A percentile compares a stretch with the other conserved stretches of the same genome.
Conservation (phyloP, 2,113 vertebrate genomes). For the Uria aalge region DNA sequence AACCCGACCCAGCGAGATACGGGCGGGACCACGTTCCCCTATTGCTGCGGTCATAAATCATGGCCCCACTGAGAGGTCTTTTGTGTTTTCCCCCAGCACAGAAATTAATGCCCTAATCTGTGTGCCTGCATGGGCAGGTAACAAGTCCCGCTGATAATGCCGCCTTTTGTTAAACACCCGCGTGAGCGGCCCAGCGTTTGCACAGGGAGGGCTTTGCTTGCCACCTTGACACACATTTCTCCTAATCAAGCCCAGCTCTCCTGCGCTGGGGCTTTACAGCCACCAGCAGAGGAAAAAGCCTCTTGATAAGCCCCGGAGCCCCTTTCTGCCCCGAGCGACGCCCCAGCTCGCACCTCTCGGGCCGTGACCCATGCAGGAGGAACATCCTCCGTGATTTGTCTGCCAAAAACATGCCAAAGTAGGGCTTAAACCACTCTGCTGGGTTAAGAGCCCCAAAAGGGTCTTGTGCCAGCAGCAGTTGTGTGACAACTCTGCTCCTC, state of each 20-base stretch:
- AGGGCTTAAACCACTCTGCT: constrained; percentile 51
- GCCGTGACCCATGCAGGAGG: background rate
- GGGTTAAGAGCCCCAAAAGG: constrained; percentile 17
- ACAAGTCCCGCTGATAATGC: background rate
- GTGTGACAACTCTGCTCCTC: constrained; percentile 23
- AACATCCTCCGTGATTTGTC: rapidly evolving
- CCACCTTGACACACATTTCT: background rate
- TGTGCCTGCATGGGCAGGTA: background rate
- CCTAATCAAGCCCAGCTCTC: background rate
- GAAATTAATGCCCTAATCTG: background rate
- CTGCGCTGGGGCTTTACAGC: background rate
- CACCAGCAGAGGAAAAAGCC: background rate
- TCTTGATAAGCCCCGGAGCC: background rate
- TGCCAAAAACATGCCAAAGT: constrained; percentile 33
- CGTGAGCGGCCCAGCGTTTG: background rate
- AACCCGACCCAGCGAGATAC: background rate
- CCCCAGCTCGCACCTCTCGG: rapidly evolving
- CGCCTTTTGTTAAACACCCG: background rate
- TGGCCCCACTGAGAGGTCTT: background rate
- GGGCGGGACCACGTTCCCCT: background rate
- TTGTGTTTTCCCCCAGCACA: background rate
- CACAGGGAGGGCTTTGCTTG: background rate
- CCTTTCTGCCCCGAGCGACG: background rate
- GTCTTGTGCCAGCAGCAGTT: constrained; percentile 2
- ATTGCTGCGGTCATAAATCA: background rate